A percentile compares a stretch with the other conserved stretches of the same genome.
Conservation (phyloP, 2,113 vertebrate genomes). For the Larimichthys polyactis region DNA sequence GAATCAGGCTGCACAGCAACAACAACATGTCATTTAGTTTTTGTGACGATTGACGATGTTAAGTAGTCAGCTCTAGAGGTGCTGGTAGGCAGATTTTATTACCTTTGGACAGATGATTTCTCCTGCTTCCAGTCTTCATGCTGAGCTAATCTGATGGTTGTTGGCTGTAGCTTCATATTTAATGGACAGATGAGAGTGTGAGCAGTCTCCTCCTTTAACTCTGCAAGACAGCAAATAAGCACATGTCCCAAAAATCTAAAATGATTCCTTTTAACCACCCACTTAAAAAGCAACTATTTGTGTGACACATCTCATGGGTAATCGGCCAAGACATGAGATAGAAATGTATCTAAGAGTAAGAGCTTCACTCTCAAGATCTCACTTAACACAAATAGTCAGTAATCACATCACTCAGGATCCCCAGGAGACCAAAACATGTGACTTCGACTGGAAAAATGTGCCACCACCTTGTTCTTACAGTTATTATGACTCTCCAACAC, state of each 20-base stretch:
- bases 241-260: background rate
- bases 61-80: background rate
- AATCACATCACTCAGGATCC: background rate
- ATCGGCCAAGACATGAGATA: background rate
- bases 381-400: background rate
- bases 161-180: too few relatives aligned
- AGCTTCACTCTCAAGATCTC: background rate
- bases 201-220: background rate
- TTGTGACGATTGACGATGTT: background rate
- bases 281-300: background rate
- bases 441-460: constrained; percentile 12
- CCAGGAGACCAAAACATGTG: background rate
- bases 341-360: background rate
- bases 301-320: background rate
- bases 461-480: background rate
- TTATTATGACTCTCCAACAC: background rate
- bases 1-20: background rate
- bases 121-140: background rate
- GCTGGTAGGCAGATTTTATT: background rate
- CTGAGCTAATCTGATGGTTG: background rate
- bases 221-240: background rate
- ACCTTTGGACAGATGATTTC: background rate
- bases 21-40: background rate
- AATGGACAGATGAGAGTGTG: background rate
- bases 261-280: background rate